These are phyloP conservation scores for Eidolon dupreanum DNA, from an alignment of 2,797 vertebrate species.

Conservation along the genomic window DNA sequence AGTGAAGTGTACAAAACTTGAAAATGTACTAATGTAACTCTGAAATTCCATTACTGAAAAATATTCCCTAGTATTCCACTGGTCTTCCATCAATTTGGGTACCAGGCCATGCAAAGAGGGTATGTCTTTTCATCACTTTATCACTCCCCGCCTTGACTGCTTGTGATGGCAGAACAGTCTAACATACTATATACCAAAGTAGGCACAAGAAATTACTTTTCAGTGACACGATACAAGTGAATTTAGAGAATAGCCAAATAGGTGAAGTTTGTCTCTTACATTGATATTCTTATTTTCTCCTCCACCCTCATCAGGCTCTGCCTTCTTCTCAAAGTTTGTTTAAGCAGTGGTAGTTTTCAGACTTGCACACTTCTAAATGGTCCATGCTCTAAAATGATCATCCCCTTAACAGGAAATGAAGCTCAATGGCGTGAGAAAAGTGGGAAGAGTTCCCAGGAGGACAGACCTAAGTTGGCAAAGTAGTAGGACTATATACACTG, in stretches of 20 bases:
- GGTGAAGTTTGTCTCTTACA: not conserved
- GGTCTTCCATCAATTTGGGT: too few relatives aligned
- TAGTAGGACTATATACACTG: too few relatives aligned
- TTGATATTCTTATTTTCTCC: not conserved
- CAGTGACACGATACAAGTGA: not conserved
- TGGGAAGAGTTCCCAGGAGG: not conserved
- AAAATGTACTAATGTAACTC: not conserved
- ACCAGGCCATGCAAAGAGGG: not conserved
- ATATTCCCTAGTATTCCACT: not conserved
- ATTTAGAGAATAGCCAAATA: not conserved
- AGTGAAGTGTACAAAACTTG: not conserved
- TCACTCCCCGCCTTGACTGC: not conserved
- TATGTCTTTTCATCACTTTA: not conserved
- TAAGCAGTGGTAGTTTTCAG: not conserved
- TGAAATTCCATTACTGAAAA: not conserved
- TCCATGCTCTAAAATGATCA: not conserved
- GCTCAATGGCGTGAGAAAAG: not conserved
- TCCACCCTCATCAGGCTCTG: not conserved
- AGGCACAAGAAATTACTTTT: not conserved
- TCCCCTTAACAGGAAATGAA: not conserved
- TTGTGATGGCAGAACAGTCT: accelerated
- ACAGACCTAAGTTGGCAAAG: not conserved
- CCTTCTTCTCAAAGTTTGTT: not conserved
- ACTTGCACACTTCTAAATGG: not conserved
- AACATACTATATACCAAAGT: not conserved